Evolutionary conservation across 2,797 vertebrate genomes (phyloP).

Genomic region (Parauchenoglanis ngamensis): DNA sequence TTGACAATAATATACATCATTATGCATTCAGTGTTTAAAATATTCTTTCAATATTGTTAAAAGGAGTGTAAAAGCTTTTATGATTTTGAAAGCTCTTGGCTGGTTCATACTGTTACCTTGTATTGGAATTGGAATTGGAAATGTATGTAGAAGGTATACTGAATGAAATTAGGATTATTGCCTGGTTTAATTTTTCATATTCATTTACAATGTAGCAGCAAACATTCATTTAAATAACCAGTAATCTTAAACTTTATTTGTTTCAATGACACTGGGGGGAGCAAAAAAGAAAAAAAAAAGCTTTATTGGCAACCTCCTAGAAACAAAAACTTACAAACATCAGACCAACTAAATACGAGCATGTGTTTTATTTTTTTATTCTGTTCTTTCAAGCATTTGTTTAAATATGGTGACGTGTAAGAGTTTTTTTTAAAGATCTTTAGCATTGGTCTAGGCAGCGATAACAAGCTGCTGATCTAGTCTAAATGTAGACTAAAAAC

Average conservation of each 20-base stretch:
- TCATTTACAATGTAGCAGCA: not conserved
- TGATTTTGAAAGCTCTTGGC: not conserved
- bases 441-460: conserved; percentile 76
- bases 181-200: not conserved
- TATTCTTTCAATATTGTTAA: not conserved
- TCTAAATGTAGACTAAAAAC: conserved; percentile 72
- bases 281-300: conserved; percentile 68
- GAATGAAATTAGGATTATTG: not conserved
- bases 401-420: conserved; percentile 70
- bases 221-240: conserved; percentile 13
- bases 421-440: conserved; percentile 45
- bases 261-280: conserved; percentile 64
- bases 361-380: conserved; percentile 77
- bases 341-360: conserved; percentile 74
- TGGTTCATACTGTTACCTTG: not conserved
- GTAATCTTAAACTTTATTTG: conserved; percentile 11
- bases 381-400: conserved; percentile 68
- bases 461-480: conserved; percentile 71
- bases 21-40: not conserved
- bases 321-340: conserved; percentile 73
- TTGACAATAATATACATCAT: not conserved
- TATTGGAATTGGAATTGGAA: not conserved
- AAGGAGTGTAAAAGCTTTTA: not conserved
- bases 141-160: not conserved
- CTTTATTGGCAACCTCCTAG: conserved; percentile 76